These are phyloP conservation scores for Cotesia glomerata DNA, from an alignment of 1,140 invertebrate species.

Conservation along the genomic window DNA sequence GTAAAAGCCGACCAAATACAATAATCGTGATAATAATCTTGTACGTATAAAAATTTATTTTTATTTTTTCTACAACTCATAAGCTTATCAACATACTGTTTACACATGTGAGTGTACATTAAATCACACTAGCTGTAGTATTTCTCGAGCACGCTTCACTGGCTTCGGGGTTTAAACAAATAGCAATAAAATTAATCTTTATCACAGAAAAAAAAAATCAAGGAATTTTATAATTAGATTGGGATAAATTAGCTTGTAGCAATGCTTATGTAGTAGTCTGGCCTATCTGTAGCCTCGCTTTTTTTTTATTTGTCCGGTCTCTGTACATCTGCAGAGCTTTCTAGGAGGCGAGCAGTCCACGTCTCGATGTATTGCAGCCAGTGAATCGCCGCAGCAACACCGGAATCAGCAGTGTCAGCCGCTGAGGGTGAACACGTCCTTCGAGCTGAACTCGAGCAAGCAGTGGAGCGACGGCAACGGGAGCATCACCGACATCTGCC, in stretches of 20 bases:
- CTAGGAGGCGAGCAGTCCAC: conserved; percentile 59
- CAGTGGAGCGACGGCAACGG: conserved; percentile 28
- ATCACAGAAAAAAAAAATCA: too few relatives aligned
- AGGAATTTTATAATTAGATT: too few relatives aligned
- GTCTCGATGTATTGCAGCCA: conserved; percentile 48
- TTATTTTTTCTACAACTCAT: neutral
- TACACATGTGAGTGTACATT: neutral
- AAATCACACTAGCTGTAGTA: neutral
- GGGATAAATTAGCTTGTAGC: conserved; percentile 9
- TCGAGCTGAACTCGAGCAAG: conserved; percentile 52
- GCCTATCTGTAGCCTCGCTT: conserved; percentile 61
- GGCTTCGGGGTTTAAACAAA: neutral
- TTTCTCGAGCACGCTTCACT: neutral
- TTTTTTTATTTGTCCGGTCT: conserved; percentile 56
- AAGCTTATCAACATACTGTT: neutral
- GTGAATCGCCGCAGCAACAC: conserved; percentile 58
- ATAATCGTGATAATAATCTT: neutral
- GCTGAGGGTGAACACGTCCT: conserved; percentile 54
- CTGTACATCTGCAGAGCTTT: conserved; percentile 63
- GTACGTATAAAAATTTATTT: neutral
- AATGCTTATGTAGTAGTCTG: conserved; percentile 55
- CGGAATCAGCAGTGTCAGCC: conserved; percentile 61
- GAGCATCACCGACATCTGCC: conserved; percentile 3
- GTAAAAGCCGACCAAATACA: neutral
- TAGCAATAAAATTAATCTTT: neutral